Evolutionary conservation across 2,888 invertebrate species (phyloP), one percentile per base, ranked within the genome.

Genomic region (Myopa tessellatipennis): DNA sequence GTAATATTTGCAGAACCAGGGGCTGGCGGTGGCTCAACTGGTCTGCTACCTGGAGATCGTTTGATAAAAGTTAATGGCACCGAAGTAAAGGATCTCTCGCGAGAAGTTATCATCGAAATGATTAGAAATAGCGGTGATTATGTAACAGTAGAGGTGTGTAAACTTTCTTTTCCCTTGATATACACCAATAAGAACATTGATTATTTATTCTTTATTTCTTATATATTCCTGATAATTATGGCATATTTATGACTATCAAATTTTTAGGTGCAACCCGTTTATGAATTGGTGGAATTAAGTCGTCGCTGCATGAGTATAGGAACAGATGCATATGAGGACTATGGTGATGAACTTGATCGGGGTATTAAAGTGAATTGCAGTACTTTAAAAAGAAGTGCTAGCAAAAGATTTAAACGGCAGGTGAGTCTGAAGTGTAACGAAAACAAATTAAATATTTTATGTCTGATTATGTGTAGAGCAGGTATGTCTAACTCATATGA

Each of bases 1-100:
- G 96, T 97, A 38, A 95, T 96, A 82, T 94, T 98, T 85, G 97
- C 97, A 14, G 97, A 98, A 87, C 97, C 97, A 1, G 96, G 96
- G 14, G 93, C 94, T 14, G 92, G 94, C 78, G 91, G 92, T 83
- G 90, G 91, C 83, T 93, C 93, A 85, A 96, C 95, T 8, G 97
- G 97, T 5, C 91, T 98, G 38, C 90, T 98, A 78, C 98, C 98
- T n/a, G 98, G 98, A 6, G 98, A 98, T 90, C 92, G 96, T 83
- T 92, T 98, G 45, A 90, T 98, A 82, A 96, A 97, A 91, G 97
- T 98, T 52, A 98, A 98, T 87, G 95, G 94, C 40, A 92, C 93
- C 40, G 92, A 93, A 80, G 97, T 98, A 0, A 96, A 95, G 87
- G 95, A 94, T 76, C 93, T 95, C 86, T 93, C 93, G 73, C 92